phyloP scores from a whole-genome alignment of 2,888 invertebrate genomes.

The Sinhomidia bicolor region DNA sequence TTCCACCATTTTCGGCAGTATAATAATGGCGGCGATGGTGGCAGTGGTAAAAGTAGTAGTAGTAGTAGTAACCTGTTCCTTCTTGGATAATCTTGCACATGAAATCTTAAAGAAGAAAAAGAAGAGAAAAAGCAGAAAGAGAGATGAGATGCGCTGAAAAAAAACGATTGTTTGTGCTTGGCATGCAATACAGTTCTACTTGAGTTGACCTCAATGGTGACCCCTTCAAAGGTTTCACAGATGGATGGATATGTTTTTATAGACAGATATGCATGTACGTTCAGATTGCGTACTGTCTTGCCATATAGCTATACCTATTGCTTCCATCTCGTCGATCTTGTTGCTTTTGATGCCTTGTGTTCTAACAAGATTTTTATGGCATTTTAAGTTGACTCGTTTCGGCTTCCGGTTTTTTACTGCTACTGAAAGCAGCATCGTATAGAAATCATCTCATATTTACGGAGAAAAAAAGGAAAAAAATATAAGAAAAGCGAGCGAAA shows the following conservation, averaged over 20 bases:
- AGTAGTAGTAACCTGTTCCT: slow-evolving; percentile 22
- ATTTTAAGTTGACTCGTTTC: slow-evolving; percentile 67
- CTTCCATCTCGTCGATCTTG: background rate
- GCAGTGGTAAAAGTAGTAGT: slow-evolving; percentile 20
- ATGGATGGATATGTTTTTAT: background rate
- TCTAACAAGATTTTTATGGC: slow-evolving; percentile 61
- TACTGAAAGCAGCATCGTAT: background rate
- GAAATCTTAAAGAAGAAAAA: slow-evolving; percentile 11
- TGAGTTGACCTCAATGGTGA: slow-evolving; percentile 30
- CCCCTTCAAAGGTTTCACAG: slow-evolving; percentile 31
- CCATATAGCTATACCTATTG: background rate
- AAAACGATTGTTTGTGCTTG: slow-evolving; percentile 30
- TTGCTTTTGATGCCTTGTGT: background rate
- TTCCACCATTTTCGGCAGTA: slow-evolving; percentile 35
- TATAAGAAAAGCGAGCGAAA: background rate
- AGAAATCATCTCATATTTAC: background rate
- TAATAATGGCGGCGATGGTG: background rate
- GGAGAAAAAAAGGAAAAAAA: background rate
- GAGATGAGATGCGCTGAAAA: background rate
- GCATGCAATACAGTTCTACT: slow-evolving; percentile 46
- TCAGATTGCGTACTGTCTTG: no score
- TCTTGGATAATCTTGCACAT: slow-evolving; percentile 13
- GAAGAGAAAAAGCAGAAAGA: background rate
- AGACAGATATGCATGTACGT: no score
- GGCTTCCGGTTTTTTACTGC: slow-evolving; percentile 69